These are phyloP conservation scores for Xiphophorus birchmanni DNA, from an alignment of 2,797 vertebrate genomes.

Conservation along the genomic window DNA sequence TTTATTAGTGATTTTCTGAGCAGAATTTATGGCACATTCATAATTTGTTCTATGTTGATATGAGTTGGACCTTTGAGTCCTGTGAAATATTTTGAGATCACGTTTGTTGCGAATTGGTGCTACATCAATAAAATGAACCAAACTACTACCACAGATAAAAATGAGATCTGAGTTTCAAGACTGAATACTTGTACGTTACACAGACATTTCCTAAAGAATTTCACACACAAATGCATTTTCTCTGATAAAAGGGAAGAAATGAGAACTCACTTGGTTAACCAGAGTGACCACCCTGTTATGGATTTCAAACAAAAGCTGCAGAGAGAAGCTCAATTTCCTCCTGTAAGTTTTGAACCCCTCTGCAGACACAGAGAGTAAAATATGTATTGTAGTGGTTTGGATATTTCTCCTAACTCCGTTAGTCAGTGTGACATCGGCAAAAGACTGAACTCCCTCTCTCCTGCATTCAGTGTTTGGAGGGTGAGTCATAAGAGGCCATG, in stretches of 20 bases:
- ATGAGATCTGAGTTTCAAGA: not conserved
- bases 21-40: not conserved
- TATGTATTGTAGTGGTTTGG: slow-evolving; percentile 47
- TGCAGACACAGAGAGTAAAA: slow-evolving; percentile 32
- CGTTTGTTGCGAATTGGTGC: not conserved
- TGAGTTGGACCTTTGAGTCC: not conserved
- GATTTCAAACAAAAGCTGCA: slow-evolving; percentile 14
- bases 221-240: slow-evolving; percentile 11
- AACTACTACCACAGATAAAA: not conserved
- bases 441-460: slow-evolving; percentile 70
- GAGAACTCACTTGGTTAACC: slow-evolving; percentile 16
- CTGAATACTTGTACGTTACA: not conserved
- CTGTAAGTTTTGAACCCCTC: slow-evolving; percentile 33
- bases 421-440: slow-evolving; percentile 70
- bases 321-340: slow-evolving; percentile 24
- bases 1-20: not conserved
- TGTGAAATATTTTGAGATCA: not conserved
- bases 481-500: slow-evolving; percentile 72
- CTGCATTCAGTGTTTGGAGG: slow-evolving; percentile 62
- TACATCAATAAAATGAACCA: not conserved
- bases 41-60: not conserved
- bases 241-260: slow-evolving; percentile 24
- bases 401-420: slow-evolving; percentile 62
- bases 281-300: slow-evolving; percentile 3
- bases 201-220: not conserved